Evolutionary conservation across 2,113 vertebrate genomes (phyloP).

Genomic region (Megaceryle maxima): DNA sequence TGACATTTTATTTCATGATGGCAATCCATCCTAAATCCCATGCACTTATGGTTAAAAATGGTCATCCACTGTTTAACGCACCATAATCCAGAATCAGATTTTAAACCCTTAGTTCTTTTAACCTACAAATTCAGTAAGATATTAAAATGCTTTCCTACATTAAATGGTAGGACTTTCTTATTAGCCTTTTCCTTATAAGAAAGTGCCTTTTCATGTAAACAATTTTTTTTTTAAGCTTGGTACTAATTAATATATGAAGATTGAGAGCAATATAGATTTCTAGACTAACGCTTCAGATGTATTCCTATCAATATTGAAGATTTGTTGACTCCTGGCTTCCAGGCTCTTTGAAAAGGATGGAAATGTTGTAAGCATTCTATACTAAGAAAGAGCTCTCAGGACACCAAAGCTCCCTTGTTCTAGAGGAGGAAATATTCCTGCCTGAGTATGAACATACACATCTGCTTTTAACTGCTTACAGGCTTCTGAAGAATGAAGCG

Average conservation of each 20-base stretch:
- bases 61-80: neutral
- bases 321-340: neutral
- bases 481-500: neutral
- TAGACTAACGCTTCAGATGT: neutral
- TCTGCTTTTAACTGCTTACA: neutral
- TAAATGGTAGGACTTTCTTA: neutral
- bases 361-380: neutral
- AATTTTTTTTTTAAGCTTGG: neutral
- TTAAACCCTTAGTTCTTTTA: neutral
- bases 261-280: neutral
- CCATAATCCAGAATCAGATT: neutral
- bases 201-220: neutral
- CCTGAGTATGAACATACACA: neutral
- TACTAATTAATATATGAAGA: neutral
- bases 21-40: neutral
- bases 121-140: neutral
- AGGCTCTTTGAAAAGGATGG: neutral
- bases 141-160: neutral
- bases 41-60: neutral
- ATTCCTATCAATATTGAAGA: neutral
- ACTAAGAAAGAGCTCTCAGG: neutral
- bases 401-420: neutral
- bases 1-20: neutral
- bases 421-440: neutral
- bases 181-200: neutral